Percentiles rank a stretch among this genome's conserved stretches.
phyloP scores from a whole-genome alignment of 2,113 vertebrate species.

The Neogobius melanostomus region DNA sequence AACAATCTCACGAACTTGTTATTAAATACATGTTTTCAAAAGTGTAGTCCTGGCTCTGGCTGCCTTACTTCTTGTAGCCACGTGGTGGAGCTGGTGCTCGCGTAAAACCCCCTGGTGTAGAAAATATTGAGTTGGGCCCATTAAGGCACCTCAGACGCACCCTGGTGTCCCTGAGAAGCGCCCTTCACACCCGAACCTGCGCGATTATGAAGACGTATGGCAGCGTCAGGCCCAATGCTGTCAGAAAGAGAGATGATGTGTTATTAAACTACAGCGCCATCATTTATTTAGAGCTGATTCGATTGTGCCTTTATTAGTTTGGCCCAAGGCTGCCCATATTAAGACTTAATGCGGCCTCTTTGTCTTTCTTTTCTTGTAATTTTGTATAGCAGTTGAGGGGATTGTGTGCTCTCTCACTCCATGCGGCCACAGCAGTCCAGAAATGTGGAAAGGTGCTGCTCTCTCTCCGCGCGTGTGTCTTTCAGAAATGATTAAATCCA shows the following conservation, averaged over 20 bases:
- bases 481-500: background rate
- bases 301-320: conserved; percentile 82
- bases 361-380: conserved; percentile 67
- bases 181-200: conserved; percentile 41
- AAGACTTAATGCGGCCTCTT: conserved; percentile 74
- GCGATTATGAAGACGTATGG: conserved; percentile 56
- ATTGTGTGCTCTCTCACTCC: conserved; percentile 51
- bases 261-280: conserved; percentile 76
- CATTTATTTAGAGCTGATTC: conserved; percentile 83
- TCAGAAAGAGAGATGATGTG: conserved; percentile 61
- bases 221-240: conserved; percentile 40
- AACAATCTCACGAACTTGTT: conserved; percentile 49
- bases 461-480: background rate
- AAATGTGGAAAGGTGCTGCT: conserved; percentile 20
- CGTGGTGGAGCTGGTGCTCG: conserved; percentile 56
- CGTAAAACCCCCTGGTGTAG: conserved; percentile 1
- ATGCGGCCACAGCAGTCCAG: conserved; percentile 40
- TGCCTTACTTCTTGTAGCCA: conserved; percentile 39
- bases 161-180: conserved; percentile 34
- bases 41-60: conserved; percentile 13
- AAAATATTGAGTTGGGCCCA: conserved; percentile 25
- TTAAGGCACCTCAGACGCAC: conserved; percentile 5
- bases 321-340: conserved; percentile 73
- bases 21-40: conserved; percentile 43
- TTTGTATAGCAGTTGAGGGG: conserved; percentile 62